Percentiles rank a stretch among this genome's conserved stretches.
These are phyloP conservation scores for Bombus waltoni DNA, from an alignment of 1,140 invertebrate genomes.

Conservation along the genomic window DNA sequence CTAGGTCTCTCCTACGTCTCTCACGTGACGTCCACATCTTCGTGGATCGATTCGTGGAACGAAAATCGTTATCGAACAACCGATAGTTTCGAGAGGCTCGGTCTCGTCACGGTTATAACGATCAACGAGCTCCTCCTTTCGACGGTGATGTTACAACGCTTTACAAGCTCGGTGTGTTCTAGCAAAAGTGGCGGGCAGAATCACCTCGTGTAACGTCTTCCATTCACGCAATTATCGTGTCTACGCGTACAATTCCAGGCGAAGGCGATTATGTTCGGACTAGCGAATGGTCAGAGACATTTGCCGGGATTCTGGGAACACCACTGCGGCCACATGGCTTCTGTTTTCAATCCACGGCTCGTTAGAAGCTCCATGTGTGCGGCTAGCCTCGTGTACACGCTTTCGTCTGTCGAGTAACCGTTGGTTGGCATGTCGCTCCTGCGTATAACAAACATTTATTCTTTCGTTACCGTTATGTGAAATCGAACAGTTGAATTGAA, in stretches of 20 bases:
- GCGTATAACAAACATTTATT: conserved; percentile 19
- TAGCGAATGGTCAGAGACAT: conserved; percentile 84
- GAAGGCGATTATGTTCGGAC: conserved; percentile 27
- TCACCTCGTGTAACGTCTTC: neutral
- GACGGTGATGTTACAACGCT: too few species aligned
- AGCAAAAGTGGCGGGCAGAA: neutral
- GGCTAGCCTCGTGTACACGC: conserved; percentile 87
- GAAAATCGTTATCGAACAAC: conserved; percentile 24
- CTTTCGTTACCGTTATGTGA: neutral
- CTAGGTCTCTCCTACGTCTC: neutral
- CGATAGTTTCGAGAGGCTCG: neutral
- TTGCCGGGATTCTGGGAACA: conserved; percentile 89
- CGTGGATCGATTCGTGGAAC: neutral
- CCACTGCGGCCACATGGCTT: conserved; percentile 89
- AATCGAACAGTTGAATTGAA: too few species aligned
- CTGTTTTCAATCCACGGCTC: conserved; percentile 85
- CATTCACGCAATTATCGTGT: conserved; percentile 14
- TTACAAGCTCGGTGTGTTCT: neutral
- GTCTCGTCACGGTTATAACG: neutral
- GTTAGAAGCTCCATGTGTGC: conserved; percentile 86
- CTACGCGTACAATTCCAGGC: conserved; percentile 31
- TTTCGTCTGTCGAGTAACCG: conserved; percentile 80
- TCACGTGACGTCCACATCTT: neutral
- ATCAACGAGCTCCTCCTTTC: neutral
- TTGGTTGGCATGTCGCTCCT: conserved; percentile 78